phyloP scores from a whole-genome alignment of 2,888 invertebrate species.

The Trachelus iudaicus region DNA sequence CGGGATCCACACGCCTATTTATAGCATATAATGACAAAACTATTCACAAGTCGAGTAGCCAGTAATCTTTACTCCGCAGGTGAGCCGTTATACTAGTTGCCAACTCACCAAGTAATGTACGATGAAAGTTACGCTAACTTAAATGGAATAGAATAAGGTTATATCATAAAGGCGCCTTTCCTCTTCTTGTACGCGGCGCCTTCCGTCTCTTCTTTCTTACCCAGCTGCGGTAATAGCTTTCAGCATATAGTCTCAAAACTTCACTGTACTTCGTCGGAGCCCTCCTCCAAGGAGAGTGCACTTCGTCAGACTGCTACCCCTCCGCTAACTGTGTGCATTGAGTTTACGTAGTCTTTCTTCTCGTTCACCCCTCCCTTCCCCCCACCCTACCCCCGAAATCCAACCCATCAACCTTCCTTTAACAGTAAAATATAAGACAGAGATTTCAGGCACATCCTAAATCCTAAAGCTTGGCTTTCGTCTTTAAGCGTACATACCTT shows the following conservation, averaged over 20 bases:
- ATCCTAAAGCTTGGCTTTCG: background rate
- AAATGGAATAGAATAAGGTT: slow-evolving; percentile 23
- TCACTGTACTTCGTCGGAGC: slow-evolving; percentile 6
- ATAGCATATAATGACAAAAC: background rate
- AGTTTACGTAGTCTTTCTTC: slow-evolving; percentile 3
- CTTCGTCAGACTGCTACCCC: slow-evolving; percentile 3
- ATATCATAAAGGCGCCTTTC: slow-evolving; percentile 13
- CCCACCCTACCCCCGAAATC: background rate
- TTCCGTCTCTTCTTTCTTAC: slow-evolving; percentile 21
- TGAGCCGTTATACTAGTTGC: background rate
- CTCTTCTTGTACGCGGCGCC: background rate
- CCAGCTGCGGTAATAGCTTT: slow-evolving; percentile 36
- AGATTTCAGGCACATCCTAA: background rate
- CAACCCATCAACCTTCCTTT: background rate
- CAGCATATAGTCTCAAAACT: slow-evolving; percentile 33
- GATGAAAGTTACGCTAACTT: slow-evolving; percentile 20
- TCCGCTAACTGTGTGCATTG: background rate
- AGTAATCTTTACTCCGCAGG: background rate
- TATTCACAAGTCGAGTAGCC: background rate
- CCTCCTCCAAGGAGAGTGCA: slow-evolving; percentile 13
- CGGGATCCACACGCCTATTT: background rate
- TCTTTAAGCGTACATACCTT: background rate
- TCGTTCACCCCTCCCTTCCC: background rate
- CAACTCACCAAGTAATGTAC: slow-evolving; percentile 5
- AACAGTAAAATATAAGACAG: background rate